Evolutionary conservation across 2,888 invertebrate genomes (phyloP).

Genomic region (Diplazon laetatorius): DNA sequence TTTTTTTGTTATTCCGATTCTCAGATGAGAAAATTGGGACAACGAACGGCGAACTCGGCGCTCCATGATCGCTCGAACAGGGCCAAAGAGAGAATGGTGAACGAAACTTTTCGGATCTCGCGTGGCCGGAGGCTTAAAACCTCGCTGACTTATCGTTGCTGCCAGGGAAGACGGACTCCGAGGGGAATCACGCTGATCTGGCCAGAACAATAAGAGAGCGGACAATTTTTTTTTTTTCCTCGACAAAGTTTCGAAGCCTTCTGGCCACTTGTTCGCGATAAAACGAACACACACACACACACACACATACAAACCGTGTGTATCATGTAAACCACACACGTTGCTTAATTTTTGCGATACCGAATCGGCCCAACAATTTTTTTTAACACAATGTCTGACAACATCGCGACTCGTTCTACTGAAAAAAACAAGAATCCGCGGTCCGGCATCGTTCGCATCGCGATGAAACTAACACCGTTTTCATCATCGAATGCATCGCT

Average conservation of each 20-base stretch:
- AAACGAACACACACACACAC: too few species aligned
- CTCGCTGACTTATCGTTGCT: constrained; percentile 9
- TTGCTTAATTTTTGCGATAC: constrained; percentile 50
- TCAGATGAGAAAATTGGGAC: too few species aligned
- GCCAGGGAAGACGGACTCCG: not conserved
- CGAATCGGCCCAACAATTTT: constrained; percentile 5
- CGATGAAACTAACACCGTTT: not conserved
- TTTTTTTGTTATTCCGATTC: too few species aligned
- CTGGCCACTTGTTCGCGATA: constrained; percentile 50
- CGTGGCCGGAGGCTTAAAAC: constrained; percentile 5
- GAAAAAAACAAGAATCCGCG: not conserved
- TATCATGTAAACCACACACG: too few species aligned
- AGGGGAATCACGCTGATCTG: not conserved
- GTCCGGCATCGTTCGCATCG: not conserved
- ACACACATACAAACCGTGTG: too few species aligned
- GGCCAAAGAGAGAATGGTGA: constrained; percentile 7
- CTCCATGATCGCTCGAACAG: constrained; percentile 16
- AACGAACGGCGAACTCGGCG: not conserved
- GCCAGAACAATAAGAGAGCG: not conserved
- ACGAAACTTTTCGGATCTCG: constrained; percentile 1
- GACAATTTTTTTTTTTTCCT: constrained; percentile 4
- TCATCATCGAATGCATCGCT: not conserved
- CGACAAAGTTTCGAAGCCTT: constrained; percentile 47
- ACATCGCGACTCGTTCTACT: constrained; percentile 1
- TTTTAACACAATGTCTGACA: constrained; percentile 1